Conservation (phyloP, 2,888 invertebrate species). For the Netelia inedita region DNA sequence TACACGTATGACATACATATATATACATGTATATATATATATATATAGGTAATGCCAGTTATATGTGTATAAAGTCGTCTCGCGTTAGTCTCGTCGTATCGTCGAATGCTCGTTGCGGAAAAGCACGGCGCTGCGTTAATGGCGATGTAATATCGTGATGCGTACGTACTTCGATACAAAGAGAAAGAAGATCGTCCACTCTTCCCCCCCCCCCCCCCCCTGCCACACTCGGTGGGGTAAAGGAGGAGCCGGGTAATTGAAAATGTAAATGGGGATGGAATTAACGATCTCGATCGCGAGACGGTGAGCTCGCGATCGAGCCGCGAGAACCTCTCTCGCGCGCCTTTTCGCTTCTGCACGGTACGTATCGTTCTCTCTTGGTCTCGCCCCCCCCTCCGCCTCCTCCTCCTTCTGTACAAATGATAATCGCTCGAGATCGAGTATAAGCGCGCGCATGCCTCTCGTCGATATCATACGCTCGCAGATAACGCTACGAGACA, state of each 20-base stretch:
- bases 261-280: slow-evolving; percentile 79
- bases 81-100: slow-evolving; percentile 13
- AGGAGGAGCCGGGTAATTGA: slow-evolving; percentile 74
- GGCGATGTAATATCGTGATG: slow-evolving; percentile 38
- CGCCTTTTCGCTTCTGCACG: slow-evolving; percentile 43
- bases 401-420: slow-evolving; percentile 48
- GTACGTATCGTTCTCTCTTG: slow-evolving; percentile 67
- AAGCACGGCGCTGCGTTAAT: slow-evolving; percentile 28
- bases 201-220: no score
- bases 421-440: slow-evolving; percentile 66
- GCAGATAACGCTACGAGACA: slow-evolving; percentile 72
- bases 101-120: slow-evolving; percentile 22
- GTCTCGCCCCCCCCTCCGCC: slow-evolving; percentile 3
- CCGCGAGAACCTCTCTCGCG: slow-evolving; percentile 33
- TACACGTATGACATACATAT: not conserved
- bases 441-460: slow-evolving; percentile 54
- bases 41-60: not conserved
- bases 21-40: slow-evolving; percentile 4
- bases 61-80: not conserved
- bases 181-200: slow-evolving; percentile 1
- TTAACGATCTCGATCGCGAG: slow-evolving; percentile 75
- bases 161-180: slow-evolving; percentile 42
- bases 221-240: not conserved
- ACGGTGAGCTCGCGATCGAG: slow-evolving; percentile 39
- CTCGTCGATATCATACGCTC: slow-evolving; percentile 62